Base-by-base conservation (phyloP, 1,140 invertebrate genomes). In the Penaeus indicus region DNA sequence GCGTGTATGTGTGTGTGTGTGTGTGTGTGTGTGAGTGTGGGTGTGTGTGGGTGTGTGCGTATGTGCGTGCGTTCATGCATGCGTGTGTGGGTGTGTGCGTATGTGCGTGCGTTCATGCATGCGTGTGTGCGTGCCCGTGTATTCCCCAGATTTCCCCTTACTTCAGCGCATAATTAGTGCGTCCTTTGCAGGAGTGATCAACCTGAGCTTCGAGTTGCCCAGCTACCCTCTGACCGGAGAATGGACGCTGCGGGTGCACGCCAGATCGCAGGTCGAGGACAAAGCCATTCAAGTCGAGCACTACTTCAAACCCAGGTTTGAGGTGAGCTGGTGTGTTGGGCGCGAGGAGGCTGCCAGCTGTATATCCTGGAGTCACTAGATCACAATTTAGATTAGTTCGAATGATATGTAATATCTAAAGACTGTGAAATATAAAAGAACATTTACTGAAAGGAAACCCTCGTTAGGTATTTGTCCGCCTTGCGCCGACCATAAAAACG, bases 401-500 rank as follows among this genome's bases (percentile, higher is more conserved):
- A 1, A 72, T 13, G 32, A 38, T 13, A 72, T 8, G 38, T 4
- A 79, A 4, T 22, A 0, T 32, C 8, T 67, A 22, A 67, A 22
- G 25, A 25, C 3, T 67, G 2, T 67, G 3, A 22, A 67, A 67
- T 67, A 22, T 67, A 11, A 22, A 25, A 38, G 21, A 79, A 27
- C 38, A 11, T n/a, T 78, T 67, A 19, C 22, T 27, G 32, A n/a
- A 21, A 63, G 77, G 11, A 42, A n/a, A 42, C 21, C 19, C 19
- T 60, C 16, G 10, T 92, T 93, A 96, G 94, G 97, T 99, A 0
- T 99, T 99, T 93, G 97, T 99, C 0, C 98, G 97, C 72, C 85
- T 92, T 89, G 92, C 93, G 21, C 91, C 92, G 11, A 93, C 92
- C 86, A 89, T 93, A 3, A 77, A 92, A 63, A 91, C 92, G n/a